Base-by-base conservation (phyloP, 1,140 invertebrate species). In the Pinna nobilis region DNA sequence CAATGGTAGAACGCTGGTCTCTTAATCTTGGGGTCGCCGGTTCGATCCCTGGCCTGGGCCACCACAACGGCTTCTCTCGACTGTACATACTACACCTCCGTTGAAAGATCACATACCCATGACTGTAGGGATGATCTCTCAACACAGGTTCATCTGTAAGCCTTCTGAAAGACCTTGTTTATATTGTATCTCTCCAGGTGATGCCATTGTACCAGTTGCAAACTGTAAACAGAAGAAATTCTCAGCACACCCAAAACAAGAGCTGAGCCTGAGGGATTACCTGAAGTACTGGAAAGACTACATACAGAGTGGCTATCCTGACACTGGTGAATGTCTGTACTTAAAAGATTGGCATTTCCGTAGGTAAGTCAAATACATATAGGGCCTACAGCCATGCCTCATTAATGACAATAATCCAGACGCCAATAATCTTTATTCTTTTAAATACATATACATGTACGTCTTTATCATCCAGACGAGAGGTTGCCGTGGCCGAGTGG, bases 211-310 rank as follows among this genome's bases (percentile, higher is more conserved):
- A 59, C 94, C 94, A 63, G 92, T 97, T 20, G 94, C 94, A 60
- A 91, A 96, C 87, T 97, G 95, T 86, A 90, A 92, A 66, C 89
- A 66, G 25, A 91, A 92, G 70, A 92, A 93, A 83, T 94, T 91
- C 82, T 93, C 95, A 89, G 90, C 93, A 33, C 94, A 96, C 80
- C 90, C 90, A 60, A 95, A 94, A 81, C 89, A 75, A 87, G 86
- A 75, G 73, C 89, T 67, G 88, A 89, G 63, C 85, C 89, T 83
- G 88, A 90, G 49, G 15, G 80, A 86, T 13, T 87, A 69, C 53
- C 7, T 85, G 18, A 30, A 60, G 6, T 86, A 86, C 59, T 83
- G 81, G 83, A 37, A 78, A 50, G 41, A 80, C n/a, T 76, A 79
- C 25, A 78, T 57, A 20, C 39, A 53, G 7, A 25, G 51, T 23